Evolutionary conservation across 2,888 invertebrate genomes (phyloP), one percentile per base, ranked within the genome.

Genomic region (Lycia hirtaria): DNA sequence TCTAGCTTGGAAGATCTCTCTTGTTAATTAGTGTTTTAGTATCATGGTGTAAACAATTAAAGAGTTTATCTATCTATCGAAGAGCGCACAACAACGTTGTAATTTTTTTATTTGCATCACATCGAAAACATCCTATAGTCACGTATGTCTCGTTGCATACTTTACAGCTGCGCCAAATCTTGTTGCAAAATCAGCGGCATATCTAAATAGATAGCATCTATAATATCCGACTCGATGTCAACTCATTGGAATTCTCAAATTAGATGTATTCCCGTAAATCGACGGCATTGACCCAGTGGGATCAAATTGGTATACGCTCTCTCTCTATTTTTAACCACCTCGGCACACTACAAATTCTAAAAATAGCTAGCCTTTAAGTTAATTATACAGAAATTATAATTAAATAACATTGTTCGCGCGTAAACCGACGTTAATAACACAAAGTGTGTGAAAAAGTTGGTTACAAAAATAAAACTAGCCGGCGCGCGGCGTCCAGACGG

Each of bases 381-480:
- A 51, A 51, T 56, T 56, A 41, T 26, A 51, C 24, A 45, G 38
- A 45, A 43, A 44, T 50, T 54, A 44, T 44, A 56, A 56, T 56
- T 47, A 49, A 49, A 58, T 43, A 43, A 43, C 52, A 48, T 43
- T 48, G 57, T 53, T 37, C 35, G 20, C 41, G 43, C 48, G 57
- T 49, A 48, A 51, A 48, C 40, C 35, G 49, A 43, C 35, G 47
- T 61, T 72, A 72, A 76, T 78, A 69, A 75, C 76, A 73, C 69
- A 68, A 78, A 76, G 57, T 68, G 65, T 67, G 65, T 62, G 35
- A 57, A 73, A 71, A 67, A 68, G 73, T 71, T 66, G 70, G 68
- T 69, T 70, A 67, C 73, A 68, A 76, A 78, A 78, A 77, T 77
- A 78, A 76, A 68, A 71, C 67, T 62, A 75, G 71, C 71, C 72